phyloP scores from a whole-genome alignment of 2,113 vertebrate genomes.

The Upupa epops region DNA sequence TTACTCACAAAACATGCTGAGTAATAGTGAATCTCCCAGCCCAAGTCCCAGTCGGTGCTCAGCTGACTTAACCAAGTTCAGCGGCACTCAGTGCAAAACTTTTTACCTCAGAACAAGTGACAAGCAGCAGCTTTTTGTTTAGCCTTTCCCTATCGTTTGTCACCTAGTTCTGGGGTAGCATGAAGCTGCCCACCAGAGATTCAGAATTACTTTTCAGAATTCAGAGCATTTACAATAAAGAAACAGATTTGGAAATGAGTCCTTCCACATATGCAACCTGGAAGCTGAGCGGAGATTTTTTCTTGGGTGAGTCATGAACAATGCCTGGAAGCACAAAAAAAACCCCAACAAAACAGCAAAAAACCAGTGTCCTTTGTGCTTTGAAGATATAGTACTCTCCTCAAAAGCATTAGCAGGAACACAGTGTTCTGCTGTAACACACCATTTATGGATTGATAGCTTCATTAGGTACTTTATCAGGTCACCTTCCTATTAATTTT shows the following conservation, averaged over 20 bases:
- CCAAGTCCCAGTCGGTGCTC: background rate
- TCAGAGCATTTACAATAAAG: background rate
- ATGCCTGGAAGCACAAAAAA: constrained; percentile 54
- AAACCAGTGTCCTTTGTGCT: background rate
- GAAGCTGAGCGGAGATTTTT: background rate
- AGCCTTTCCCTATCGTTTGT: background rate
- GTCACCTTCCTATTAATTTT: background rate
- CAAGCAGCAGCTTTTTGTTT: background rate
- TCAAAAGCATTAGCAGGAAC: constrained; percentile 14
- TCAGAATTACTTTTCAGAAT: background rate
- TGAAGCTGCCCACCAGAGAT: background rate
- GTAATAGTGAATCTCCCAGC: background rate
- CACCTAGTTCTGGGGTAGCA: background rate
- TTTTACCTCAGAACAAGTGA: background rate
- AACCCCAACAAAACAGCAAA: background rate
- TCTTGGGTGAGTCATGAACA: constrained; percentile 28
- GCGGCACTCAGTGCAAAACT: background rate
- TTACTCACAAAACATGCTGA: constrained; percentile 25
- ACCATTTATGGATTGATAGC: background rate
- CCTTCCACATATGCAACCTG: background rate
- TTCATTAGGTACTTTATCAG: background rate
- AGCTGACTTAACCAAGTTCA: background rate
- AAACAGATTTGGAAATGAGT: background rate
- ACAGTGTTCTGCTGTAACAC: background rate
- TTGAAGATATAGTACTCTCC: background rate